Base-by-base conservation (phyloP, 1,140 invertebrate species). In the Drosophila subobscura region DNA sequence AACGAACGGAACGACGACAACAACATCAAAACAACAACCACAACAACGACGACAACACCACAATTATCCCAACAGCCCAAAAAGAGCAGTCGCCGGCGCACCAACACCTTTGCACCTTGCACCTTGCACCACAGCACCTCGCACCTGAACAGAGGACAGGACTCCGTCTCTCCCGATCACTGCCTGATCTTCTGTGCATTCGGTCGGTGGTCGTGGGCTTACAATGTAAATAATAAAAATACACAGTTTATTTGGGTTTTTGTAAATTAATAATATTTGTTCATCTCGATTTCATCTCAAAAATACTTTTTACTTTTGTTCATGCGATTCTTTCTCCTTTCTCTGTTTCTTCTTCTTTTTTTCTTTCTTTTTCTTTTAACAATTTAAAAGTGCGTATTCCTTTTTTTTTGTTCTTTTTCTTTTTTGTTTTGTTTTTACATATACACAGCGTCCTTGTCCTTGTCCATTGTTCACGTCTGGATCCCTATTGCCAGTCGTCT, bases 211-310 rank as follows among this genome's bases (percentile, higher is more conserved):
- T 33, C 29, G 29, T 33, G 29, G 29, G 29, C 29, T 75, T 55
- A 63, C 70, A 74, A 63, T 55, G 72, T 50, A 81, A 85, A 86
- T 88, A 89, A 89, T 89, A 89, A 89, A 89, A 89, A 89, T 85
- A 89, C 85, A 89, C 83, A 63, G 77, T 78, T 71, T 66, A 77
- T 85, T 85, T 79, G 67, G 57, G 60, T 79, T 85, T 85, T 85
- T 85, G 81, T 74, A 85, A 85, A 85, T 88, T 86, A 85, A 86
- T 90, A 88, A 86, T 90, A 88, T 89, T 88, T 88, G 79, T 89
- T 88, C 85, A 85, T 74, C 80, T 75, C 72, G 58, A 78, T 89
- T 89, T 84, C 77, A 80, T 89, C 77, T 89, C 85, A 88, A 88
- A 88, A 88, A 88, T 88, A 88, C 83, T 83, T 66, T 80, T 77